A percentile compares a stretch with the other conserved stretches of the same genome.
These are phyloP conservation scores for Hylaea fasciaria DNA, from an alignment of 2,888 invertebrate species.

Conservation along the genomic window DNA sequence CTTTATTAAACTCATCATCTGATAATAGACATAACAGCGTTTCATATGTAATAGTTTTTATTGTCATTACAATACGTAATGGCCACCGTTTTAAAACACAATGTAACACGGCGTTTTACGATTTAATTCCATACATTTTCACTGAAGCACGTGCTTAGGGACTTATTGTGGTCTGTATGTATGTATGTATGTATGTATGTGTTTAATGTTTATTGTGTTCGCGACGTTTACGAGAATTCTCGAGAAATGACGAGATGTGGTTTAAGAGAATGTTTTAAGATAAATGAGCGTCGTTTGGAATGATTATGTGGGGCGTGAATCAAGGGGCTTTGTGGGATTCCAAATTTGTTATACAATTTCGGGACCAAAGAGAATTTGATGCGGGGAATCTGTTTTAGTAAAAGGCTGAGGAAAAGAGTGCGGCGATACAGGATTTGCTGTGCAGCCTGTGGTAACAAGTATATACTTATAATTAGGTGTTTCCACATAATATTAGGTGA, in stretches of 20 bases:
- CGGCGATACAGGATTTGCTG: too few species aligned
- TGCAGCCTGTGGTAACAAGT: not conserved
- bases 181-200: conserved; percentile 17
- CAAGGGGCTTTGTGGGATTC: conserved; percentile 13
- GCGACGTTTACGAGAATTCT: conserved; percentile 22
- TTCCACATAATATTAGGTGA: too few species aligned
- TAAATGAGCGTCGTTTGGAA: conserved; percentile 25
- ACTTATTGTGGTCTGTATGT: conserved; percentile 40
- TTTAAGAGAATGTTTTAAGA: conserved; percentile 30
- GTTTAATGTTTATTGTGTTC: conserved; percentile 23
- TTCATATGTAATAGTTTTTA: too few species aligned
- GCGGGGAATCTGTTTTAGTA: too few species aligned
- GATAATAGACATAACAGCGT: too few species aligned
- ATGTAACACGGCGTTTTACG: conserved; percentile 54
- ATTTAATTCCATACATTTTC: conserved; percentile 56
- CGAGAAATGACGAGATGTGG: conserved; percentile 21
- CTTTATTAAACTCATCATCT: too few species aligned
- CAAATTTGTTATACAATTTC: conserved; percentile 15
- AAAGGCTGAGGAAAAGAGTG: too few species aligned
- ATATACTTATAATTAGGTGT: too few species aligned
- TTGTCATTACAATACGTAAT: conserved; percentile 41
- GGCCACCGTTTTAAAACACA: conserved; percentile 44
- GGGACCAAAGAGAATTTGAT: not conserved
- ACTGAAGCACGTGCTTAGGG: conserved; percentile 48
- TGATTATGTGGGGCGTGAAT: conserved; percentile 25